Base-by-base conservation (phyloP, 2,888 invertebrate species). In the Hoplodrina blanda region DNA sequence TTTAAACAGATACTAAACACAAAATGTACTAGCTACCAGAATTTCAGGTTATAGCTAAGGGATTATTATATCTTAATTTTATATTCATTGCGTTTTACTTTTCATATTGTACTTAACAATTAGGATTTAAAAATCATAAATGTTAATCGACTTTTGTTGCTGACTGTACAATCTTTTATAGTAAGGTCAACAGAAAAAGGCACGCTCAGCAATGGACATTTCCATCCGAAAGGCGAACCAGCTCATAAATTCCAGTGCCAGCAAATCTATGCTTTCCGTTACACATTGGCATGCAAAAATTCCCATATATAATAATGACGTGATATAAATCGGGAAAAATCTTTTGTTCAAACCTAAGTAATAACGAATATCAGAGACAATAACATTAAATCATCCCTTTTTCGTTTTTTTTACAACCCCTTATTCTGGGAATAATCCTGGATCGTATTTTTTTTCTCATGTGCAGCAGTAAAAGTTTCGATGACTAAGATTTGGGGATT, bases 381-480 rank as follows among this genome's bases (percentile, higher is more conserved):
- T 84, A 84, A 84, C 81, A 82, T 77, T 84, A 84, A 82, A 81
- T 82, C 84, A 84, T 84, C 66, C 76, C 66, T 69, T 70, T 69
- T 67, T 75, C 76, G 68, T 65, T 69, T 49, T 52, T 44, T 81
- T 84, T 84, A 82, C 69, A 76, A 84, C 79, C 84, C 73, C 79
- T 81, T 82, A 69, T 68, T 46, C 59, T 52, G 57, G 56, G 33
- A 76, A 80, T 76, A 74, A 84, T 73, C 62, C 64, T 37, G 73
- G 69, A 56, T 74, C 69, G 69, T 69, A 69, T 77, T 71, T 81
- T 80, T 80, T 57, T 76, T 80, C 73, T 77, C 69, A 70, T 83
- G 57, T 74, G 60, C 52, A 61, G 73, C 70, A 53, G 74, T 79
- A 82, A 77, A 84, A 76, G 65, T 72, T 84, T 73, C 76, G 72